Evolutionary conservation across 2,888 invertebrate genomes (phyloP), one percentile per base, ranked within the genome.

Genomic region (Therioaphis trifolii): DNA sequence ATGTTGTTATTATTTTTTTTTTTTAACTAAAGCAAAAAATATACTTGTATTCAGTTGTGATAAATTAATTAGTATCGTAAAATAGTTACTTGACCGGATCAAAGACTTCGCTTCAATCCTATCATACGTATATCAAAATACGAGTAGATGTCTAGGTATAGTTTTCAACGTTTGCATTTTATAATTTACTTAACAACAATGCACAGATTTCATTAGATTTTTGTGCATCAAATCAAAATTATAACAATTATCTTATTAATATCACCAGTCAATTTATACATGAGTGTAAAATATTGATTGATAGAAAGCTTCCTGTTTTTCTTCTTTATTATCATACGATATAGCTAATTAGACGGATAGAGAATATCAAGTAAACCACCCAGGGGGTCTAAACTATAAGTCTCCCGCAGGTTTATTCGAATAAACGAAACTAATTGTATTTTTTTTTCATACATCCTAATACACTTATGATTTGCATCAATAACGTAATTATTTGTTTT

Each of bases 331-430:
- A 4, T 18, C 15, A 49, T 49, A 12, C 58, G 11, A 58, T 18
- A 29, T 18, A 29, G 21, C 74, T 55, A 74, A 74, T 55, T 55
- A 74, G 52, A 35, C 14, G 52, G 7, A 29, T 7, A 21, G 21
- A 29, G 52, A 74, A 55, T 52, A 58, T 24, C 24, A 24, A 58
- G 21, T 18, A 27, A 21, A 55, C 52, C 14, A 21, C 52, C 72
- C 72, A 52, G 74, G 58, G 15, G 74, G 74, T 74, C 74, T 15
- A 35, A 35, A 40, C 21, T 21, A 74, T 40, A 35, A 55, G 74
- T 75, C 18, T 75, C 75, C 75, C 24, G 75, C 58, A 24, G 75
- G 21, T 58, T 43, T 11, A 4, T 14, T 24, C 24, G 18, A 14
- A 43, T 58, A 58, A 74, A 75, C 18, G 18, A 75, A 58, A 40